Conservation (phyloP, 2,113 vertebrate species). For the Paraplagusia blochii region DNA sequence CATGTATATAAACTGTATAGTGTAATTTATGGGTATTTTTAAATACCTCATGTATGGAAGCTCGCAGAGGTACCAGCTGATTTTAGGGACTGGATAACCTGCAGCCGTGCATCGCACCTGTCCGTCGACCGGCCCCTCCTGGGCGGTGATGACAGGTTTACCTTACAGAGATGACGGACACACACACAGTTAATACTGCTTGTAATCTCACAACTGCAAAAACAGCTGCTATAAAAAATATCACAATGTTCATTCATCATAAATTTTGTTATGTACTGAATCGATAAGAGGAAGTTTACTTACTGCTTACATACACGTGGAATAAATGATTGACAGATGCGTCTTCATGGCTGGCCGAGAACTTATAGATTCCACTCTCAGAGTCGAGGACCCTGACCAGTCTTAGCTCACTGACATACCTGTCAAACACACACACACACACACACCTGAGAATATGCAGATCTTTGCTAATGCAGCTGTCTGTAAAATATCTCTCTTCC, state of each 20-base stretch:
- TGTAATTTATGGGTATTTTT: not conserved
- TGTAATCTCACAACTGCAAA: not conserved
- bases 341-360: slow-evolving; percentile 84
- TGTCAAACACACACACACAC: slow-evolving; percentile 47
- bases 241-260: not conserved
- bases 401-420: slow-evolving; percentile 86
- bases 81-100: slow-evolving; percentile 88
- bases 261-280: not conserved
- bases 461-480: not conserved
- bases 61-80: slow-evolving; percentile 92
- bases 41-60: slow-evolving; percentile 83
- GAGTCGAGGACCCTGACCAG: slow-evolving; percentile 87
- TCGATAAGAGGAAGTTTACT: slow-evolving; percentile 45
- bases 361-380: slow-evolving; percentile 90
- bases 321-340: slow-evolving; percentile 81
- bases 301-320: slow-evolving; percentile 91
- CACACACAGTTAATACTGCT: not conserved
- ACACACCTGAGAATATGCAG: not conserved
- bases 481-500: too few species aligned
- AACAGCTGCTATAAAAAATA: not conserved
- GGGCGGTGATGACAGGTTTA: slow-evolving; percentile 87
- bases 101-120: slow-evolving; percentile 88
- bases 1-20: too few species aligned
- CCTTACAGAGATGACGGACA: slow-evolving; percentile 68
- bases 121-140: slow-evolving; percentile 83